These are phyloP conservation scores for Amazona ochrocephala DNA, from an alignment of 2,797 vertebrate genomes.

Conservation along the genomic window DNA sequence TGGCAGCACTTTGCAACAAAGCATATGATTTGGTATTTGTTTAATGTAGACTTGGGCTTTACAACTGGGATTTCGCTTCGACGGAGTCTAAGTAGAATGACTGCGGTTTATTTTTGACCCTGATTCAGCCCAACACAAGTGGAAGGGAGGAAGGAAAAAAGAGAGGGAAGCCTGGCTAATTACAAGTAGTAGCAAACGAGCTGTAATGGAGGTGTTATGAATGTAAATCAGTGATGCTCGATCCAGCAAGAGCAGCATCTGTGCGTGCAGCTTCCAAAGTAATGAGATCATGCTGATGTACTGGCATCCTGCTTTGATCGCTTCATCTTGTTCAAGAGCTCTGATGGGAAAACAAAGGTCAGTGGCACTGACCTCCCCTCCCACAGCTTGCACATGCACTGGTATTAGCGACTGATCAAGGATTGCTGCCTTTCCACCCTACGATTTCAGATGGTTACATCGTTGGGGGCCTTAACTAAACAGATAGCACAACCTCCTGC, in stretches of 20 bases:
- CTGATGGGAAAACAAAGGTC: conserved; percentile 67
- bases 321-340: conserved; percentile 73
- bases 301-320: conserved; percentile 70
- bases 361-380: conserved; percentile 54
- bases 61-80: not conserved
- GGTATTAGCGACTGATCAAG: not conserved
- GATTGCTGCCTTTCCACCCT: not conserved
- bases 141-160: not conserved
- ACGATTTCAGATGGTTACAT: not conserved
- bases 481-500: not conserved
- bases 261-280: conserved; percentile 61
- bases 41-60: not conserved
- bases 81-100: not conserved
- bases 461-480: conserved; percentile 16
- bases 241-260: conserved; percentile 68
- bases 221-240: conserved; percentile 57
- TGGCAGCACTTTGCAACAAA: not conserved
- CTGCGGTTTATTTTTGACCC: not conserved
- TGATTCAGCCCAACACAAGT: not conserved
- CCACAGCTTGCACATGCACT: not conserved
- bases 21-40: not conserved
- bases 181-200: conserved; percentile 56
- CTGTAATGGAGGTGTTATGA: conserved; percentile 55
- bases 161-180: conserved; percentile 27
- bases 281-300: conserved; percentile 57